These are phyloP conservation scores for Euthynnus affinis DNA, from an alignment of 2,797 vertebrate genomes.

Conservation along the genomic window DNA sequence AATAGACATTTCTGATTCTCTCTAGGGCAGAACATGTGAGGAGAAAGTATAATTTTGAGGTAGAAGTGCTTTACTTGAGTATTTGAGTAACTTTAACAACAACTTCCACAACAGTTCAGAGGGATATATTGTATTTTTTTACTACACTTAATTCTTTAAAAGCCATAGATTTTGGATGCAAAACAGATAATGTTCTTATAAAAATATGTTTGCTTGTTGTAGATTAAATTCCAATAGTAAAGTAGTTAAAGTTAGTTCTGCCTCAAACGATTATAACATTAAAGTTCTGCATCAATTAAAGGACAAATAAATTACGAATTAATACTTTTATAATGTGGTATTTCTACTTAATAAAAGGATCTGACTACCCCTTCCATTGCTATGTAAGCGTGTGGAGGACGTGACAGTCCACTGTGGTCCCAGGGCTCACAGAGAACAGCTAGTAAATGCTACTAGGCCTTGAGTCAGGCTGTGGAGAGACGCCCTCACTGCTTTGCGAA, in stretches of 20 bases:
- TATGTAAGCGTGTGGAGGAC: conserved; percentile 1
- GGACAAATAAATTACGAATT: background rate
- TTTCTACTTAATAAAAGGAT: background rate
- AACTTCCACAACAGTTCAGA: background rate
- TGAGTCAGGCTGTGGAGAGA: conserved; percentile 37
- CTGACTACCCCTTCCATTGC: background rate
- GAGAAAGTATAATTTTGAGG: background rate
- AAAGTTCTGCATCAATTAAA: background rate
- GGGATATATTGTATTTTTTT: background rate
- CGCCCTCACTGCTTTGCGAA: conserved; percentile 44
- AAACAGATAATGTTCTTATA: background rate
- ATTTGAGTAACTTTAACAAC: background rate
- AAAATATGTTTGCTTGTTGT: background rate
- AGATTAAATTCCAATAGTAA: background rate
- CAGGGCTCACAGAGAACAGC: conserved; percentile 40
- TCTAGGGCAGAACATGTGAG: background rate
- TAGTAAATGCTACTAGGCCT: conserved; percentile 46
- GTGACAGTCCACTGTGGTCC: conserved; percentile 22
- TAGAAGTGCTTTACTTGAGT: background rate
- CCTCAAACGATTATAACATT: background rate
- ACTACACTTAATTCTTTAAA: background rate
- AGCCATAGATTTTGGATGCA: background rate
- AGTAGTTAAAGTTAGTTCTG: background rate
- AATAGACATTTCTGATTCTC: background rate
- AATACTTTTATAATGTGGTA: background rate